Conservation (phyloP, 30 jellyfish, hydroid and myxozoan genomes). For the Chironex yamaguchii region DNA sequence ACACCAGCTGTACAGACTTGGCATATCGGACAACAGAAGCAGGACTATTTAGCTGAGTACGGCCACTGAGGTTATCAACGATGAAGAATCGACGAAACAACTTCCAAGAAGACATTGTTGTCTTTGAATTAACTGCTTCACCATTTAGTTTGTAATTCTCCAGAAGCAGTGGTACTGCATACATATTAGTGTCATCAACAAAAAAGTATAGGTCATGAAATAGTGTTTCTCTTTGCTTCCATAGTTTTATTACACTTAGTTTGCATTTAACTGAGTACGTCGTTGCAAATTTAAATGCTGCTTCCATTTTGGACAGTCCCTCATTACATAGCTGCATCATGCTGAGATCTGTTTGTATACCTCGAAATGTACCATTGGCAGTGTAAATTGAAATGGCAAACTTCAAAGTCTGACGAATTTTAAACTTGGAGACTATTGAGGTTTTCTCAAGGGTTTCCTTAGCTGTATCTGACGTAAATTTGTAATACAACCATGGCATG, state of each 20-base stretch:
- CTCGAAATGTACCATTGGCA: slow-evolving; percentile 88
- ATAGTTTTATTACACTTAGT: slow-evolving; percentile 40
- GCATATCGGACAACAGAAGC: slow-evolving; percentile 81
- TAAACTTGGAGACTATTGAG: slow-evolving; percentile 48
- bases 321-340: slow-evolving; percentile 69
- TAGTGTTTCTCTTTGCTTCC: slow-evolving; percentile 42
- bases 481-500: slow-evolving; percentile 97
- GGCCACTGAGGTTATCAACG: slow-evolving; percentile 84
- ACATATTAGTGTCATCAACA: slow-evolving; percentile 63
- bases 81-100: slow-evolving; percentile 80
- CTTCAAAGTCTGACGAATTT: slow-evolving; percentile 60
- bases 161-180: slow-evolving; percentile 87
- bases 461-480: slow-evolving; percentile 58
- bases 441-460: slow-evolving; percentile 44
- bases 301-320: slow-evolving; percentile 36
- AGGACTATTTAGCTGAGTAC: slow-evolving; percentile 34
- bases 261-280: slow-evolving; percentile 66
- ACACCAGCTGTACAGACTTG: slow-evolving; percentile 45
- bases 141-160: slow-evolving; percentile 62
- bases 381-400: slow-evolving; percentile 70
- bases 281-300: slow-evolving; percentile 75
- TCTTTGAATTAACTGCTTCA: slow-evolving; percentile 51
- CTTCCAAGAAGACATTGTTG: slow-evolving; percentile 67
- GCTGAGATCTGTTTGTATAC: slow-evolving; percentile 59
- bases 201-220: slow-evolving; percentile 76